These are phyloP conservation scores for Dynastes grantii DNA, from an alignment of 2,888 invertebrate species.

Conservation along the genomic window DNA sequence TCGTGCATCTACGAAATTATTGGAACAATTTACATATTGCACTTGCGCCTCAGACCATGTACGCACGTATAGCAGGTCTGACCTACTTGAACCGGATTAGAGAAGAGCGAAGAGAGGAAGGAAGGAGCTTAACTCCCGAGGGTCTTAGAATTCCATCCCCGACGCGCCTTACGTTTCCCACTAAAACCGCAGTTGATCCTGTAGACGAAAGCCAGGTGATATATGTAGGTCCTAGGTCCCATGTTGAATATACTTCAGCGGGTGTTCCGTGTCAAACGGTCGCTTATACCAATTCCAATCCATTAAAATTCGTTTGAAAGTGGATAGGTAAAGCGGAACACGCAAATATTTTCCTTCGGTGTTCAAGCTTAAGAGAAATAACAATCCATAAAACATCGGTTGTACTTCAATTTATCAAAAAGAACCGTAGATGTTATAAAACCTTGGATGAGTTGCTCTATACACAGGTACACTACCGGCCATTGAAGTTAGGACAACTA, in stretches of 20 bases:
- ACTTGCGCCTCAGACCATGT: neutral
- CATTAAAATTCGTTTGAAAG: slow-evolving; percentile 12
- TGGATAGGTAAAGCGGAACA: neutral
- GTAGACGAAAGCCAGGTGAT: slow-evolving; percentile 27
- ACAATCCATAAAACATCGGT: too few relatives aligned
- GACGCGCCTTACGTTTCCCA: slow-evolving; percentile 1
- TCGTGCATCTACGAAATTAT: slow-evolving; percentile 26
- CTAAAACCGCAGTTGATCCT: slow-evolving; percentile 29
- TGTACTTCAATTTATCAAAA: too few relatives aligned
- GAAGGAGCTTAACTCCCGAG: slow-evolving; percentile 1
- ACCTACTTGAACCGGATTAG: slow-evolving; percentile 42
- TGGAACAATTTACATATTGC: slow-evolving; percentile 36
- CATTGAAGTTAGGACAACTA: too few relatives aligned
- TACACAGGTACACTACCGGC: too few relatives aligned
- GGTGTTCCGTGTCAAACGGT: slow-evolving; percentile 26
- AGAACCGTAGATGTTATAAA: too few relatives aligned
- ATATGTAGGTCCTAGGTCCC: slow-evolving; percentile 17
- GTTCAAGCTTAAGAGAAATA: too few relatives aligned
- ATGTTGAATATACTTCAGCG: neutral
- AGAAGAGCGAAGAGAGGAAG: slow-evolving; percentile 3
- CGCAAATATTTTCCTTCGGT: too few relatives aligned
- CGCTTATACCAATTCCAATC: neutral
- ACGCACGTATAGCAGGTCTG: neutral
- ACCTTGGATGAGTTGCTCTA: too few relatives aligned
- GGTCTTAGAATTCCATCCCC: slow-evolving; percentile 27